Evolutionary conservation across 2,113 vertebrate genomes (phyloP).

Genomic region (Sander vitreus): DNA sequence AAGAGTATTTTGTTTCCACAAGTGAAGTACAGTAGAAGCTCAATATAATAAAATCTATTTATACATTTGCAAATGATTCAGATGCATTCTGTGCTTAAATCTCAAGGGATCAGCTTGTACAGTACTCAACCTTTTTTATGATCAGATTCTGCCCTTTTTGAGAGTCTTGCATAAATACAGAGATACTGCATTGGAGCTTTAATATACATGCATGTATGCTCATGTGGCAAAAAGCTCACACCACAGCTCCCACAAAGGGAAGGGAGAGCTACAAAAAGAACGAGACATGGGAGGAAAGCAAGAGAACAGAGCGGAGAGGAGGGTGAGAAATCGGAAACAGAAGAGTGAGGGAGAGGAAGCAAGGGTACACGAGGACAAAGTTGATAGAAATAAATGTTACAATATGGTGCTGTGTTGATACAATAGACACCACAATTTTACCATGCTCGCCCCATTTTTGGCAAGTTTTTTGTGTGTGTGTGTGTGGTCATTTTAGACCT

Average conservation of each 20-base stretch:
- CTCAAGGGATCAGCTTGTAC: slow-evolving; percentile 3
- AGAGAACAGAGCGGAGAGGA: background rate
- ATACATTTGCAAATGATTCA: slow-evolving; percentile 7
- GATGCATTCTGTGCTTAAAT: background rate
- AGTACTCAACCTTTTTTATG: background rate
- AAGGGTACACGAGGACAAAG: slow-evolving; percentile 37
- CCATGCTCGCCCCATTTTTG: background rate
- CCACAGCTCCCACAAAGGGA: slow-evolving; percentile 17
- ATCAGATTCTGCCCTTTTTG: background rate
- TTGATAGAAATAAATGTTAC: slow-evolving; percentile 16
- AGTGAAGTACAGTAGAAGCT: background rate
- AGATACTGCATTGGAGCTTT: background rate
- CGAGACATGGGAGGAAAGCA: slow-evolving; percentile 3
- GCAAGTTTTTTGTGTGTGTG: no score
- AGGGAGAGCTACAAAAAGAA: slow-evolving; percentile 9
- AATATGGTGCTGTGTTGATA: slow-evolving; percentile 9
- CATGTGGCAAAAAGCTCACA: slow-evolving; percentile 15
- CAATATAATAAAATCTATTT: background rate
- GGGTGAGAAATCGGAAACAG: slow-evolving; percentile 29
- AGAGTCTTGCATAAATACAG: background rate
- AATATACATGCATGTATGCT: background rate
- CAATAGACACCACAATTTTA: background rate
- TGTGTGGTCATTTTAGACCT: no score
- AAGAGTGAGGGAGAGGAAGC: slow-evolving; percentile 29
- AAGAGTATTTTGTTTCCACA: background rate